Base-by-base conservation (phyloP, 2,888 invertebrate genomes). In the Epirrhoe tristata region DNA sequence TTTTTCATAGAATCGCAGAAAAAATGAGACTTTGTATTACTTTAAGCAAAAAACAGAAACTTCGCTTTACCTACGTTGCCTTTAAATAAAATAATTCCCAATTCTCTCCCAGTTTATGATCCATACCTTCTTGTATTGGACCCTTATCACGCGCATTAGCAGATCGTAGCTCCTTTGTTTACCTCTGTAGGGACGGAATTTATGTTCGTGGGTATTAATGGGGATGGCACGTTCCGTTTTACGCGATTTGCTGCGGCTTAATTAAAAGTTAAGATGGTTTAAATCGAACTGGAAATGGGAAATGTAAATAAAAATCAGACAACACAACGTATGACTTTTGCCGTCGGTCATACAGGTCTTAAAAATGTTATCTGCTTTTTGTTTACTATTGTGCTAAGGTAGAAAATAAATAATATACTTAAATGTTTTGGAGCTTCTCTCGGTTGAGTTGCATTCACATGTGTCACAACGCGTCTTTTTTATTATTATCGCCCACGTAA, bases 91-190 rank as follows among this genome's bases (percentile, higher is more conserved):
- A 62, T 58, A 10, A 55, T 55, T 54, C 39, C 54, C 62, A 62
- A 31, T 53, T 60, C 55, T 50, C 58, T 56, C 24, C 52, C 39
- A 53, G 50, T 58, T 64, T 64, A 64, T 58, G 68, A 64, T 61
- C 50, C 67, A 63, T 52, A 59, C 63, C 63, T 61, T 64, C 61
- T 68, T 68, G 61, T 64, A 60, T 54, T 55, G 54, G 62, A 74
- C 72, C 74, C 72, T 72, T 70, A 74, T 74, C 74, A 71, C 56
- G 36, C 61, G 68, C 71, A 72, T 72, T 72, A 74, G 71, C 68
- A 70, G 65, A 69, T 70, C 69, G 68, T 68, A 68, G 54, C 60
- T 65, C 63, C 51, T 53, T 74, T 74, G 73, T 74, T 67, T 72
- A 66, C 69, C 59, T 63, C 58, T 48, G 69, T 55, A 64, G 43